Evolutionary conservation across 2,113 vertebrate species (phyloP).

Genomic region (Daphoenositta chrysoptera): DNA sequence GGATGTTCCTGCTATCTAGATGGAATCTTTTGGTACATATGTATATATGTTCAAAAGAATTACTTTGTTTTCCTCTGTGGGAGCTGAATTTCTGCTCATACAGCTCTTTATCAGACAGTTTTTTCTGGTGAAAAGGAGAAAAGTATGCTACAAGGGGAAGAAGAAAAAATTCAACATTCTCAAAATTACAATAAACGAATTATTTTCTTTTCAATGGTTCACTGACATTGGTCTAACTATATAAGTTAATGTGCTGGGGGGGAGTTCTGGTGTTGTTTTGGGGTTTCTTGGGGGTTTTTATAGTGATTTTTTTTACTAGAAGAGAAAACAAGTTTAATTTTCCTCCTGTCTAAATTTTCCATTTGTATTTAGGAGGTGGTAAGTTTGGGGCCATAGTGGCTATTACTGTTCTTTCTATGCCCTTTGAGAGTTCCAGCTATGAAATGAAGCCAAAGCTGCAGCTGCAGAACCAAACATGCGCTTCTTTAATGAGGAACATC

Average conservation of each 20-base stretch:
- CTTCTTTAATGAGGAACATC: constrained; percentile 42
- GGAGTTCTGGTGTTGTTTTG: fast-evolving
- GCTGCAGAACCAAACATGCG: constrained; percentile 36
- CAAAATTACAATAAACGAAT: neutral
- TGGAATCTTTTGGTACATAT: neutral
- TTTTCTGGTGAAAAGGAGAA: neutral
- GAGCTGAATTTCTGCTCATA: neutral
- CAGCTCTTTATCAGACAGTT: neutral
- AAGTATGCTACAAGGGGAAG: fast-evolving
- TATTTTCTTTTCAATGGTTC: neutral
- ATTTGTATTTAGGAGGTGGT: constrained; percentile 42
- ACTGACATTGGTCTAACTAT: neutral
- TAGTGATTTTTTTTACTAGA: neutral
- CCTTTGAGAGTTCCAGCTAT: constrained; percentile 10
- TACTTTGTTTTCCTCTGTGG: neutral
- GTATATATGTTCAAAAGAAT: neutral
- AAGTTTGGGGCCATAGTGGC: constrained; percentile 3
- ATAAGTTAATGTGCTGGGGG: neutral
- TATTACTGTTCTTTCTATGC: constrained; percentile 11
- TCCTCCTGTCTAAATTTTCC: constrained; percentile 8
- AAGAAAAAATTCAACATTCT: neutral
- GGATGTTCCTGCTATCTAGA: neutral
- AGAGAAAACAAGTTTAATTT: neutral
- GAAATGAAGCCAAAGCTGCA: constrained; percentile 54
- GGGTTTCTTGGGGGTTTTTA: neutral